Evolutionary conservation across 1,140 invertebrate genomes (phyloP), one percentile per base, ranked within the genome.

Genomic region (Mesaphorura yosii): DNA sequence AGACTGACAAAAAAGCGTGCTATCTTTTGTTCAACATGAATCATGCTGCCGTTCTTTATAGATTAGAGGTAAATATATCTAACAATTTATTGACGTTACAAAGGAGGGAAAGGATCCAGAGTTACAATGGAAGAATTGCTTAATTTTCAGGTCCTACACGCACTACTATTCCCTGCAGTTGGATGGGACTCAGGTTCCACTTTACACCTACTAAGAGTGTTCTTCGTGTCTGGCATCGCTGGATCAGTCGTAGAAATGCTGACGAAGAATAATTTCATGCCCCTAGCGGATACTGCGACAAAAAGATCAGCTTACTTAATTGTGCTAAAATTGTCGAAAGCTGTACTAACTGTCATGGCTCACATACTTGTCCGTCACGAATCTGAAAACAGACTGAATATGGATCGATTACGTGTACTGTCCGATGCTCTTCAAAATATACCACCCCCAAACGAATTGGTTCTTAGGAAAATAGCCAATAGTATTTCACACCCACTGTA

Each of bases 101-200:
- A 20, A 2, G 12, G 25, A 19, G 17, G 6, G 40, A 42, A 37
- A 25, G 20, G 6, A 44, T 41, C n/a, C 37, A 55, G 46, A 17
- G 37, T 47, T 51, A 19, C 15, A 29, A 23, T 27, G 23, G 40
- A 41, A 55, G 42, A 48, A 51, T 0, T 17, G 41, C n/a, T 57
- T 51, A 58, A 41, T 29, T 53, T 55, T 65, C 70, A 92, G 79
- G 88, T 93, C 40, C 70, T 91, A 42, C 93, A 96, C 68, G 82
- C 87, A 42, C 74, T 95, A 64, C 71, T 97, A 31, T 91, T 97
- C 81, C 92, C 92, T 15, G 87, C 90, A 10, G 68, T 82, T 25
- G 87, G 90, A 63, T 81, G 84, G 2, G 73, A 83, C 57, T 78
- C 84, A 1, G 87, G 93, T 34, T 81, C 83, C 61, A 81, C 87